Base-by-base conservation (phyloP, 2,888 invertebrate genomes). In the Drosophila emarginata region DNA sequence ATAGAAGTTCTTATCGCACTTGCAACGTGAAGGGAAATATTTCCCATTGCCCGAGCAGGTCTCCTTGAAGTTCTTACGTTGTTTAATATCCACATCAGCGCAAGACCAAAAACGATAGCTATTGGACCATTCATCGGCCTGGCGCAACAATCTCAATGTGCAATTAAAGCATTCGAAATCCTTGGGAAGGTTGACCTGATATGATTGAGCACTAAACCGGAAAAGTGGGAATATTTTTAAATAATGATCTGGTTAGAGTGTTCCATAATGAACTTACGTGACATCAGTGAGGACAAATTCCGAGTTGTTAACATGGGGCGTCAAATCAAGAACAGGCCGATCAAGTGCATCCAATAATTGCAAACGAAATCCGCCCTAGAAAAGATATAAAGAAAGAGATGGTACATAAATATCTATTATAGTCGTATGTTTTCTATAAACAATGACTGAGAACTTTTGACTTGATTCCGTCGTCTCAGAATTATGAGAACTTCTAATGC, bases 91-190 rank as follows among this genome's bases (percentile, higher is more conserved):
- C 62, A 99, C 96, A 92, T 99, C 98, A 2, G 98, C 96, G 90
- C 99, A 99, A 0, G 97, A 97, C 97, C 97, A 98, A 93, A 99
- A 98, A 73, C 95, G 93, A 92, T 98, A 98, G 83, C 93, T 94
- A 63, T 93, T 92, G 0, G 95, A 94, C 97, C 98, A 98, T 93
- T 99, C 98, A 23, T 95, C 94, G 0, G 98, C 98, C 92, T 98
- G 97, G 0, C 98, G 93, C 61, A 97, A 93, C 77, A 99, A 93
- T 68, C 98, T 94, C 40, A 99, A 93, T 0, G 97, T 97, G 91
- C 99, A 99, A 91, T 97, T 96, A 66, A 93, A 93, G 90, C 99
- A 99, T 45, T 94, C 94, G 87, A 97, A 96, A 91, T 96, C 95
- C 45, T 93, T 92, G 0, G 98, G 98, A 53, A 99, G 92, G 58